phyloP scores from a whole-genome alignment of 37 sponge, comb jelly and placozoan species.

The Aplysina aerophoba region DNA sequence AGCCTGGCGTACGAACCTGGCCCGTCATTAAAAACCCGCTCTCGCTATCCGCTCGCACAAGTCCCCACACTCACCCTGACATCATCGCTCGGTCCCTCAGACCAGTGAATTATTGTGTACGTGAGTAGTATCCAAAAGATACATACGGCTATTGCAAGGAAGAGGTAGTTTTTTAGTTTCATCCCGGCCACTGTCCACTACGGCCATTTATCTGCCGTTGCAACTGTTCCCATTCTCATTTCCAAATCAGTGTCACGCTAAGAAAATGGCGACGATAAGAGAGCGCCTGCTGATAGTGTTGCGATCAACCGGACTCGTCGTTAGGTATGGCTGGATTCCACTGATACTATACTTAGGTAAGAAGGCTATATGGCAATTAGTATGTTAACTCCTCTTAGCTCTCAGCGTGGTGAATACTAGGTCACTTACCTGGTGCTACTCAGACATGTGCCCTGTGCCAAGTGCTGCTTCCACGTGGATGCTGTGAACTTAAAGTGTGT shows the following conservation, averaged over 20 bases:
- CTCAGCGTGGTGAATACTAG: too few relatives aligned
- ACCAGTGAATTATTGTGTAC: slow-evolving; percentile 7
- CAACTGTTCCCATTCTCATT: neutral
- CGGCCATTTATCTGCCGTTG: slow-evolving; percentile 6
- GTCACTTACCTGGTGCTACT: too few relatives aligned
- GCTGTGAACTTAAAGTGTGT: too few relatives aligned
- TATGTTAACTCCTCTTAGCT: neutral
- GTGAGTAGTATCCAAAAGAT: slow-evolving; percentile 6
- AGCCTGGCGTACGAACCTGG: too few relatives aligned
- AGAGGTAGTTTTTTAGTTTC: neutral
- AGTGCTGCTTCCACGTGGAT: too few relatives aligned
- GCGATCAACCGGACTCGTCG: neutral
- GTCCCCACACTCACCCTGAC: neutral
- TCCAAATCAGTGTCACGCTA: neutral
- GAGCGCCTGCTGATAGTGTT: neutral
- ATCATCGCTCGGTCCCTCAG: neutral
- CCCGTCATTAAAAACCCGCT: too few relatives aligned
- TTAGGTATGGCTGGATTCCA: slow-evolving; percentile 27
- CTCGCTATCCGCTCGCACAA: neutral
- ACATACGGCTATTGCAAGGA: neutral
- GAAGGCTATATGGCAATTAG: neutral
- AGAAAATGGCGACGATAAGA: neutral
- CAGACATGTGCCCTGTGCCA: too few relatives aligned
- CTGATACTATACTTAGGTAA: slow-evolving; percentile 19
- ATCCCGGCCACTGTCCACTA: neutral